Percentiles rank a stretch among this genome's conserved stretches.
phyloP scores from a whole-genome alignment of 2,113 vertebrate species.

The Camelus dromedarius region DNA sequence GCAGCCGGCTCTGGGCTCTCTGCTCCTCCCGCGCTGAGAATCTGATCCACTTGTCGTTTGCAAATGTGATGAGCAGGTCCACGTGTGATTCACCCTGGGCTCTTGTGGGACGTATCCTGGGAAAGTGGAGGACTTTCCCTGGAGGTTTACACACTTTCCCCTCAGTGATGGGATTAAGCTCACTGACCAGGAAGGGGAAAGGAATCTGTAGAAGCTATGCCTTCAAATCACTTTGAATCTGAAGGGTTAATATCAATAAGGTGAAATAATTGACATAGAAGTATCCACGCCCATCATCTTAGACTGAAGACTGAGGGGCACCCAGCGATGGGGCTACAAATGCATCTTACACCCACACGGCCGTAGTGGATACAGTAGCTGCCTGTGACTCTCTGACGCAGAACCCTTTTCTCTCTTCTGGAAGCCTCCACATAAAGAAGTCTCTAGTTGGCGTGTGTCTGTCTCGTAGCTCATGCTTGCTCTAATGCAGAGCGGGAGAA shows the following conservation, averaged over 20 bases:
- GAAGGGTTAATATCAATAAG: slow-evolving; percentile 63
- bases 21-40: background rate
- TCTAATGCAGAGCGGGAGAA: background rate
- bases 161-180: background rate
- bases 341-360: slow-evolving; percentile 78
- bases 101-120: fast-evolving
- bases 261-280: slow-evolving; percentile 73
- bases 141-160: no score
- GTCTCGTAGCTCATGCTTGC: slow-evolving; percentile 36
- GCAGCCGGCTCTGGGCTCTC: background rate
- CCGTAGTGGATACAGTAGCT: background rate
- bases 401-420: slow-evolving; percentile 71
- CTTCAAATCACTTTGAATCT: background rate
- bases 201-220: background rate
- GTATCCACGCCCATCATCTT: slow-evolving; percentile 62
- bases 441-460: slow-evolving; percentile 57
- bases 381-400: slow-evolving; percentile 70
- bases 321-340: slow-evolving; percentile 69
- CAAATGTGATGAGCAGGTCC: background rate
- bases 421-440: slow-evolving; percentile 80
- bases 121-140: background rate
- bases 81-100: fast-evolving
- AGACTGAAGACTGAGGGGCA: slow-evolving; percentile 37
- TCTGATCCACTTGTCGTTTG: background rate
- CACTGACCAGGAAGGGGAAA: background rate